Base-by-base conservation (phyloP, 2,797 vertebrate species). In the Danio choprae region DNA sequence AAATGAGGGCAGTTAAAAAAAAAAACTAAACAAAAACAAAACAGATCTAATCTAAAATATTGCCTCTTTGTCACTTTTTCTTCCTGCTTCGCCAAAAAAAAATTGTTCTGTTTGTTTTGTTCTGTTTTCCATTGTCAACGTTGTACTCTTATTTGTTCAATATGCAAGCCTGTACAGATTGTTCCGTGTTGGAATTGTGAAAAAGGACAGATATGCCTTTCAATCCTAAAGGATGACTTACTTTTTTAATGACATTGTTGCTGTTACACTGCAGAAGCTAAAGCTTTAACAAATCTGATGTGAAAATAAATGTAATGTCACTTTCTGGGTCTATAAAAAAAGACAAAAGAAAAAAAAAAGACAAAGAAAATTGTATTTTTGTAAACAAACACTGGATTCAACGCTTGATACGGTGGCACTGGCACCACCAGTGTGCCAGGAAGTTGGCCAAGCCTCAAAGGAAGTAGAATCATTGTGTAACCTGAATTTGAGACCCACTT, bases 351-450 rank as follows among this genome's bases (percentile, higher is more conserved):
- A 80, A 89, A 88, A 87, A 92, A 91, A 90, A 74, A 88, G 81
- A 85, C 55, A 79, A 63, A 81, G 88, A 87, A 87, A 50, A 81
- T 70, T 89, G 91, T 93, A 92, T 92, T 88, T 93, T 94, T 89
- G 90, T 92, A 85, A 92, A 91, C 88, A 92, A 94, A 95, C 94
- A 95, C 94, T 95, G 93, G 93, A 94, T 93, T 92, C 90, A 90
- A 85, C 89, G 90, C 82, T 92, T 87, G 89, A 89, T 90, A 91
- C 91, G 51, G 73, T 81, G 77, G 79, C 44, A 71, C 71, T 84
- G 85, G 77, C 83, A 77, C 70, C 85, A 81, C 56, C 78, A 40
- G 72, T 67, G 60, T 83, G 71, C 76, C 86, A 86, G 62, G 67
- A 81, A 73, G 60, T 84, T 74, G 80, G 41, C 72, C 87, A 87